A percentile compares a stretch with the other conserved stretches of the same genome.
phyloP scores from a whole-genome alignment of 1,140 invertebrate species.

The Pteromalus puparum region DNA sequence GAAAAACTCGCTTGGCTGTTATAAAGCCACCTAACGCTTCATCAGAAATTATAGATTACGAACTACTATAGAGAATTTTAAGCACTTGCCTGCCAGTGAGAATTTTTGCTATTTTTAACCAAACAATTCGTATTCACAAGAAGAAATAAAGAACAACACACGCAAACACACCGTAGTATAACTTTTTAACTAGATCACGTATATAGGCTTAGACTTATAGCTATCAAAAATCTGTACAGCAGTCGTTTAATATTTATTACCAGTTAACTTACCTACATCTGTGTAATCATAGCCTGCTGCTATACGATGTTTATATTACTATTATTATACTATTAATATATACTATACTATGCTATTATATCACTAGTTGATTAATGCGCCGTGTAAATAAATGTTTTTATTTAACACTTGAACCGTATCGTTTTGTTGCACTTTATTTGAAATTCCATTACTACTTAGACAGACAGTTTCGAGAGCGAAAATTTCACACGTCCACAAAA shows the following conservation, averaged over 20 bases:
- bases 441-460: background rate
- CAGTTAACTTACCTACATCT: background rate
- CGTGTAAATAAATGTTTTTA: conserved; percentile 65
- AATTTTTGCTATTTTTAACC: conserved; percentile 14
- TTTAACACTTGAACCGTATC: conserved; percentile 54
- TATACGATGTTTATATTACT: conserved; percentile 35
- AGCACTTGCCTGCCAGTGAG: conserved; percentile 43
- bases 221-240: conserved; percentile 37
- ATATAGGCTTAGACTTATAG: conserved; percentile 10
- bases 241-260: conserved; percentile 39
- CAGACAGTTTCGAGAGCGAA: too few relatives aligned
- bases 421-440: conserved; percentile 37
- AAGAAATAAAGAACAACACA: background rate
- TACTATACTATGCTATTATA: conserved; percentile 43
- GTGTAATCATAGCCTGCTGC: conserved; percentile 11
- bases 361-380: conserved; percentile 47
- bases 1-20: background rate
- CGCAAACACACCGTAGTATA: background rate
- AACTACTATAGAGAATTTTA: background rate
- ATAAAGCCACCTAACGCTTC: background rate
- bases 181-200: conserved; percentile 19
- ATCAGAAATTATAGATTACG: background rate
- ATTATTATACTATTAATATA: conserved; percentile 27
- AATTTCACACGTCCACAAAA: background rate
- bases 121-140: background rate